Evolutionary conservation across 2,113 vertebrate species (phyloP).

Genomic region (Platichthys flesus): DNA sequence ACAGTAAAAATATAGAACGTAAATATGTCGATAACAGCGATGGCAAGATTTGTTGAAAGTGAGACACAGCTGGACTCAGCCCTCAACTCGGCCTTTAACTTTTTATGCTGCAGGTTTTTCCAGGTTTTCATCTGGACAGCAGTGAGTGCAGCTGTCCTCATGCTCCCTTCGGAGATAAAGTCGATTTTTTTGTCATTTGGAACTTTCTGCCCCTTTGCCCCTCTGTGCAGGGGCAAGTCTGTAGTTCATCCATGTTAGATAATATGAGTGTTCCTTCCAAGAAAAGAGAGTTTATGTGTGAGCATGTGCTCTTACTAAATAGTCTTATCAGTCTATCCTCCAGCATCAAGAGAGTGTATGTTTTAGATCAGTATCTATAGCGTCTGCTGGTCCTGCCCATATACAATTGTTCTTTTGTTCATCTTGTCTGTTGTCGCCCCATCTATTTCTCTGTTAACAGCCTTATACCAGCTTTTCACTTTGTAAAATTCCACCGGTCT

Average conservation of each 20-base stretch:
- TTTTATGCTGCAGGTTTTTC: not conserved
- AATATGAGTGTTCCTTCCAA: slow-evolving; percentile 39
- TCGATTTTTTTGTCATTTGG: slow-evolving; percentile 36
- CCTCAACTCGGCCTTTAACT: no score
- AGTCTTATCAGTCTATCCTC: slow-evolving; percentile 39
- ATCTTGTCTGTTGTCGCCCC: not conserved
- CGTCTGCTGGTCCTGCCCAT: slow-evolving; percentile 23
- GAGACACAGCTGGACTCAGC: not conserved
- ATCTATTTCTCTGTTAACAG: not conserved
- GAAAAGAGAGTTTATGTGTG: slow-evolving; percentile 16
- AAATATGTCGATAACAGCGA: not conserved
- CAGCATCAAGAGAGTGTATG: slow-evolving; percentile 30
- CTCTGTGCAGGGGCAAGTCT: slow-evolving; percentile 37
- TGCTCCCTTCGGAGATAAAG: slow-evolving; percentile 31
- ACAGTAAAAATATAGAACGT: not conserved
- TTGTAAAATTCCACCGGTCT: not conserved
- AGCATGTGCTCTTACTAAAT: slow-evolving; percentile 11
- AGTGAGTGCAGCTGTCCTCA: not conserved
- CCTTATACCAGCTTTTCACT: not conserved
- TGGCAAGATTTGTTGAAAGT: not conserved
- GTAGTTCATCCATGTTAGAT: slow-evolving; percentile 56
- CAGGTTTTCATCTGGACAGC: not conserved
- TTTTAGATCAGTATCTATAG: slow-evolving; percentile 39
- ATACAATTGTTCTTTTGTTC: slow-evolving; percentile 47
- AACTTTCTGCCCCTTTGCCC: slow-evolving; percentile 45